phyloP scores from a whole-genome alignment of 2,888 invertebrate genomes.

The Ichneumoninae sp. region DNA sequence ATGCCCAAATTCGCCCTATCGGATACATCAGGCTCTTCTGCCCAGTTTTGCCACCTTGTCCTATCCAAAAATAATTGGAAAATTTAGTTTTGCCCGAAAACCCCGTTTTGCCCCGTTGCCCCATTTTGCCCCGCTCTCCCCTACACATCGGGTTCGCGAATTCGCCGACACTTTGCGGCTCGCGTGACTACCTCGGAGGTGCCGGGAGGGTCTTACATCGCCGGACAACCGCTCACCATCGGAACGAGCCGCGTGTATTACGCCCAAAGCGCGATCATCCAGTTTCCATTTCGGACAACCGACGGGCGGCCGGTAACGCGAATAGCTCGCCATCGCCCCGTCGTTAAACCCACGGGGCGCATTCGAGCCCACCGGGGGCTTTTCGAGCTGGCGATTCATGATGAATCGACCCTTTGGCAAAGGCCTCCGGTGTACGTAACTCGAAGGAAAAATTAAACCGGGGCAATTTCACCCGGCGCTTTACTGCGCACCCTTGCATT shows the following conservation, averaged over 20 bases:
- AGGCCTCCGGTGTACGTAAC: not conserved
- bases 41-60: no score
- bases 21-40: no score
- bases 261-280: constrained; percentile 62
- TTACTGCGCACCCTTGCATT: not conserved
- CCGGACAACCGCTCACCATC: constrained; percentile 45
- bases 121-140: no score
- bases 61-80: no score
- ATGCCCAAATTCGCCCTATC: no score
- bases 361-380: not conserved
- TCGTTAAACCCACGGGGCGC: constrained; percentile 30
- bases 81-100: no score
- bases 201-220: constrained; percentile 56
- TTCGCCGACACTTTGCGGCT: constrained; percentile 57
- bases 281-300: constrained; percentile 65
- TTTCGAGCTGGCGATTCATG: constrained; percentile 12
- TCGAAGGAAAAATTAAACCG: constrained; percentile 17
- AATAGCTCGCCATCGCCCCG: not conserved
- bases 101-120: no score
- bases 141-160: constrained; percentile 20
- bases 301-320: constrained; percentile 29
- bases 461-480: constrained; percentile 16
- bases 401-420: constrained; percentile 33
- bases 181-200: constrained; percentile 60
- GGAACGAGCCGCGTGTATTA: not conserved